Evolutionary conservation across 2,797 vertebrate genomes (phyloP), one percentile per base, ranked within the genome.

Genomic region (Alauda arvensis): DNA sequence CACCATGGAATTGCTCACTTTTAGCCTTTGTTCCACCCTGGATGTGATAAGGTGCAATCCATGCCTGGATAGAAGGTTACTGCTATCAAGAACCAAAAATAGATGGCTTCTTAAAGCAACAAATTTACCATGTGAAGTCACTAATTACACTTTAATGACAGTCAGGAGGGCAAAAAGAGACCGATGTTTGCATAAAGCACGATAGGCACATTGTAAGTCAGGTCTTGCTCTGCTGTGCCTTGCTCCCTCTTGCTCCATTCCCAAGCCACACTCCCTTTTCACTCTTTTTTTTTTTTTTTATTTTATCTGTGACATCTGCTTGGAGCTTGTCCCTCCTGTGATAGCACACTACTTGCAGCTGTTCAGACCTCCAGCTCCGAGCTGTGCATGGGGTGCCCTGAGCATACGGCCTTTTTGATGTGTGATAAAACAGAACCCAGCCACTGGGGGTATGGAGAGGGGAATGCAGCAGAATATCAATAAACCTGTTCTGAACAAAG

Each of bases 371-470:
- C 98, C 96, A 97, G 98, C 98, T 98, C 98, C 87, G 97, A 95
- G 96, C 96, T 67, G 92, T 86, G 94, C 95, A 67, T 14, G 83
- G 93, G 92, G 97, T 95, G 97, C 96, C 97, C 97, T 96, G 96
- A 98, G 98, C 97, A 97, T 94, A 97, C 97, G 97, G 97, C 97
- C 98, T 88, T 98, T 99, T 99, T 99, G 99, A 99, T 98, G 99
- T 99, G 98, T 97, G 99, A 99, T 99, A 98, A 99, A 99, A 99
- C 98, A 96, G 98, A 99, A 98, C 98, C 96, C 88, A 98, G 98
- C 98, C 98, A 97, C 98, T 97, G 97, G 87, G 98, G 98, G 98
- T 97, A 82, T 92, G 97, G 97, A 96, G 85, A 92, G 37, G 96
- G 93, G 95, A 96, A 96, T 96, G 98, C 97, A 97, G 97, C 97